Evolutionary conservation across 2,888 invertebrate genomes (phyloP).

Genomic region (Sceliomorpha sp.): DNA sequence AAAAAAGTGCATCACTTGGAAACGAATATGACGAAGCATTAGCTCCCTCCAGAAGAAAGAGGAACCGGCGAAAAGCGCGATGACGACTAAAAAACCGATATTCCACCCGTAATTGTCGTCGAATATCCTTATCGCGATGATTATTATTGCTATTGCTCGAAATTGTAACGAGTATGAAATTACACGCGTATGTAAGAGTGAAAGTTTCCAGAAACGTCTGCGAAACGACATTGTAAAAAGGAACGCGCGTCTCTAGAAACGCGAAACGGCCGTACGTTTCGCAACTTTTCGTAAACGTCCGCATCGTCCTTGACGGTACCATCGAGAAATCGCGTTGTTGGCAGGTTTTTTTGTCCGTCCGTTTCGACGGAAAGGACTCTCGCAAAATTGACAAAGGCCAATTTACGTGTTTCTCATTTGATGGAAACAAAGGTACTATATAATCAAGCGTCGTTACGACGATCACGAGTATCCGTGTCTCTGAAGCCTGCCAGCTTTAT

Average conservation of each 20-base stretch:
- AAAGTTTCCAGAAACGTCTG: conserved; percentile 31
- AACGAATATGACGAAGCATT: conserved; percentile 45
- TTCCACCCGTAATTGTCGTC: conserved; percentile 38
- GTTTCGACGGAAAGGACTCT: conserved; percentile 14
- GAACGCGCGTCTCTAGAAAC: conserved; percentile 15
- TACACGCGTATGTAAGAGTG: conserved; percentile 40
- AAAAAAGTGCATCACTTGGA: conserved; percentile 41
- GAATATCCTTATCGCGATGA: conserved; percentile 7
- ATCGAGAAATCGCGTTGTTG: conserved; percentile 3
- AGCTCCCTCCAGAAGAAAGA: conserved; percentile 27
- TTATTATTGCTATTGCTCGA: conserved; percentile 38
- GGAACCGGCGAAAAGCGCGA: conserved; percentile 22
- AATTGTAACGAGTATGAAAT: conserved; percentile 43
- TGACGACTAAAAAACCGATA: too few species aligned
- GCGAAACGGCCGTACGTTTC: too few species aligned
- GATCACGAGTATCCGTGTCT: conserved; percentile 56
- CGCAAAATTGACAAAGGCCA: conserved; percentile 25
- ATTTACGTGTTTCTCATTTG: conserved; percentile 32
- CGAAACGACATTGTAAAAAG: conserved; percentile 3
- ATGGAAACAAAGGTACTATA: conserved; percentile 39
- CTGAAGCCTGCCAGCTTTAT: conserved; percentile 28
- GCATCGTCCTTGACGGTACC: conserved; percentile 16
- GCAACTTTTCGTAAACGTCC: conserved; percentile 3
- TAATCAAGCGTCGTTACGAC: conserved; percentile 56
- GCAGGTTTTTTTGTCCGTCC: too few species aligned